Conservation (phyloP, 2,113 vertebrate species). For the Heterochromis multidens region DNA sequence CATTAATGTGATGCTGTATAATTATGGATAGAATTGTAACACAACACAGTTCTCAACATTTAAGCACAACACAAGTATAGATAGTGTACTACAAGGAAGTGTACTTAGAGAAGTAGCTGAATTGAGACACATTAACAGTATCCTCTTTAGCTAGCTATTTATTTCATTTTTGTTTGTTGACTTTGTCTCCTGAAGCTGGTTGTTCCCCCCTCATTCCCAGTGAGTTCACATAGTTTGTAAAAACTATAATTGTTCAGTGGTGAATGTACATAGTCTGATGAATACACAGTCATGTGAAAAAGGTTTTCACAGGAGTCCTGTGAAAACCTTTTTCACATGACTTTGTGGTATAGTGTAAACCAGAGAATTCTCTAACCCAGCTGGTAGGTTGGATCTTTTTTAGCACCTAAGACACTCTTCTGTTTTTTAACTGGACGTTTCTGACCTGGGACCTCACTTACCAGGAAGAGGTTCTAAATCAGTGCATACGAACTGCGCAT, state of each 20-base stretch:
- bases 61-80: no score
- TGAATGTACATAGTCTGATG: no score
- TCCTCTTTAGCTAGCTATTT: neutral
- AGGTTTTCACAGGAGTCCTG: neutral
- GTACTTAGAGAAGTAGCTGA: neutral
- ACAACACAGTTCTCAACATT: no score
- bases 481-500: neutral
- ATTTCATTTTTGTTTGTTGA: no score
- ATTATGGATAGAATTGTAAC: no score
- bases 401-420: neutral
- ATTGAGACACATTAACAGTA: neutral
- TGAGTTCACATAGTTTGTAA: no score
- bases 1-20: no score
- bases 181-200: no score
- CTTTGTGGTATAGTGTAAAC: no score
- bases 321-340: neutral
- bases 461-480: neutral
- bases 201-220: no score
- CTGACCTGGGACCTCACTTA: neutral
- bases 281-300: neutral
- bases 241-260: no score
- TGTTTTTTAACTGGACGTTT: neutral
- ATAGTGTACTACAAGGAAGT: neutral
- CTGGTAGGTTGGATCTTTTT: neutral
- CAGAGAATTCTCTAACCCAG: no score